These are phyloP conservation scores for Premnoplex brunnescens DNA, from an alignment of 2,797 vertebrate genomes.

Conservation along the genomic window DNA sequence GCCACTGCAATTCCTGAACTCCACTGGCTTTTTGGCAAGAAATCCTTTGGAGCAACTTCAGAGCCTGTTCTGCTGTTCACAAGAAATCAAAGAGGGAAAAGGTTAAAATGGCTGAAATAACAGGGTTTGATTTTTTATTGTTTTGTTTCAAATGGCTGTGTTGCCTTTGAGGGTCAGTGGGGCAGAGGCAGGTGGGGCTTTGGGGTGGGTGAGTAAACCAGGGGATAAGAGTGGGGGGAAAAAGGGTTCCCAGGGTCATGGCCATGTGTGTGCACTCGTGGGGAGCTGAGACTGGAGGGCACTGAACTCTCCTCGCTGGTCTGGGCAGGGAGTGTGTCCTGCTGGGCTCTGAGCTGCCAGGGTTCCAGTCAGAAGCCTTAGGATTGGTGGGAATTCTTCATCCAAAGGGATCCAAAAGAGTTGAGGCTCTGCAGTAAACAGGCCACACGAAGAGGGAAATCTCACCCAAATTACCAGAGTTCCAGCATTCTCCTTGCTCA, in stretches of 20 bases:
- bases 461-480: accelerated
- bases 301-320: accelerated
- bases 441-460: background rate
- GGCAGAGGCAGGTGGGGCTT: background rate
- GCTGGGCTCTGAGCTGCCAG: background rate
- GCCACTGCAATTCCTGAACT: background rate
- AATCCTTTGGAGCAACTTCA: background rate
- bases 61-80: background rate
- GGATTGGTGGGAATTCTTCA: background rate
- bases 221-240: background rate
- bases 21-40: background rate
- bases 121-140: background rate
- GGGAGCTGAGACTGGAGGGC: background rate
- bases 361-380: background rate
- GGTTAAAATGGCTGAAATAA: background rate
- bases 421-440: background rate
- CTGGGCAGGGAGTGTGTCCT: background rate
- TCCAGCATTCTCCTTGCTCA: background rate
- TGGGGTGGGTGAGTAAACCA: background rate
- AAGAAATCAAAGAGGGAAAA: background rate
- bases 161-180: background rate
- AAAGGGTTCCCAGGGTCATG: background rate
- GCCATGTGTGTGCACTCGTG: background rate
- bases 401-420: background rate
- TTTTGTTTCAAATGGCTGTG: accelerated